phyloP scores from a whole-genome alignment of 2,888 invertebrate genomes.

The Dendrolimus pini region DNA sequence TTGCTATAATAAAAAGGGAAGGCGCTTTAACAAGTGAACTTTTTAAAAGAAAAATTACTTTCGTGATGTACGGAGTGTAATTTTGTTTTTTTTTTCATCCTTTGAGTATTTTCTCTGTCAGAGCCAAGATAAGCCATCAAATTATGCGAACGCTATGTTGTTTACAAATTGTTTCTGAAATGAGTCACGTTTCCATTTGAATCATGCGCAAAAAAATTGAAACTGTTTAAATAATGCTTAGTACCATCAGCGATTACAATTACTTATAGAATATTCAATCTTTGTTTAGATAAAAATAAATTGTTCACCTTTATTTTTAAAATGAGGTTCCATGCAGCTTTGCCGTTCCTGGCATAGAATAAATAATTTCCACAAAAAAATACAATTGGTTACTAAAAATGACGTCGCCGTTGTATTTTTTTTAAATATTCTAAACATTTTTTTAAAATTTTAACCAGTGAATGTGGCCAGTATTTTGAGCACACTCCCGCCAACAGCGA shows the following conservation, averaged over 20 bases:
- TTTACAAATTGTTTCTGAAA: conserved; percentile 52
- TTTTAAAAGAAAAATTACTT: conserved; percentile 21
- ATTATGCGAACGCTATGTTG: conserved; percentile 48
- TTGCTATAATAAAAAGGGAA: conserved; percentile 7
- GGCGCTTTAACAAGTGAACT: conserved; percentile 13
- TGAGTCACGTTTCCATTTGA: conserved; percentile 44
- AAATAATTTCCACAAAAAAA: no score
- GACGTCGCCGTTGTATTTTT: no score
- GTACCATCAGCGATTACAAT: conserved; percentile 4
- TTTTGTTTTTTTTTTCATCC: conserved; percentile 21
- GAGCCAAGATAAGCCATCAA: conserved; percentile 51
- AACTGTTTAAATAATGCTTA: conserved; percentile 42
- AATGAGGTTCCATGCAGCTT: no score
- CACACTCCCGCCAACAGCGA: no score
- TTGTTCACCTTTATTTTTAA: no score
- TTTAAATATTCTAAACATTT: no score
- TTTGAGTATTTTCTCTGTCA: conserved; percentile 35
- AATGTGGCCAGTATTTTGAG: no score
- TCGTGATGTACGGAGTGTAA: conserved; percentile 26
- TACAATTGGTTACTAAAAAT: no score
- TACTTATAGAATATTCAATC: background rate
- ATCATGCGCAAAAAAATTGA: conserved; percentile 41
- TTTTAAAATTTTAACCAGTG: no score
- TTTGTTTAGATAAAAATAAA: no score
- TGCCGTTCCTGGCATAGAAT: no score